Percentiles rank a stretch among this genome's conserved stretches.
Evolutionary conservation across 1,140 invertebrate genomes (phyloP).

Genomic region (Amyelois transitella): DNA sequence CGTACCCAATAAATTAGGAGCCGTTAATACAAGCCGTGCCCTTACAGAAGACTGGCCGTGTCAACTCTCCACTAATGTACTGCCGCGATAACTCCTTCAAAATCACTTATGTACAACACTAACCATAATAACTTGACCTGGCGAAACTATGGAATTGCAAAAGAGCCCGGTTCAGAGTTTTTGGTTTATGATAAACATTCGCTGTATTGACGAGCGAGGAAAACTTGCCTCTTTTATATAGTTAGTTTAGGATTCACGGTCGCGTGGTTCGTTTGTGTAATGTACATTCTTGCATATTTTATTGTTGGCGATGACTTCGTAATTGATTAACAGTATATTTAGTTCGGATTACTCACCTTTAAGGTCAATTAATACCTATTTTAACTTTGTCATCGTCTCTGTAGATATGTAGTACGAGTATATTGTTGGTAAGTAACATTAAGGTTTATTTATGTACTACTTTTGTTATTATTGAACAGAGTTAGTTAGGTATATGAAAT

Average conservation of each 20-base stretch:
- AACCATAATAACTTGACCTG: constrained; percentile 37
- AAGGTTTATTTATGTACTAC: too few species aligned
- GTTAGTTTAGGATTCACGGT: constrained; percentile 57
- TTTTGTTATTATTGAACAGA: too few species aligned
- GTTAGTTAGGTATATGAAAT: too few species aligned
- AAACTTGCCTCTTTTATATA: constrained; percentile 57
- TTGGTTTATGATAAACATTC: constrained; percentile 27
- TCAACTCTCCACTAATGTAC: constrained; percentile 68
- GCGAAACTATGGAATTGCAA: too few species aligned
- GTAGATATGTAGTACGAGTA: too few species aligned
- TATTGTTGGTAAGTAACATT: too few species aligned
- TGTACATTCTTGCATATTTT: constrained; percentile 54
- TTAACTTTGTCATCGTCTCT: too few species aligned
- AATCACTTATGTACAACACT: constrained; percentile 55
- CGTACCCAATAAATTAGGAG: constrained; percentile 71
- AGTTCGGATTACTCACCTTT: not conserved
- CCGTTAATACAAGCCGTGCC: constrained; percentile 66
- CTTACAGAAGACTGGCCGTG: constrained; percentile 71
- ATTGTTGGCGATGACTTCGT: constrained; percentile 51
- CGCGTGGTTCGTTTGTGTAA: constrained; percentile 48
- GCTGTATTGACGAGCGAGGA: constrained; percentile 41
- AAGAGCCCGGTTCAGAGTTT: constrained; percentile 25
- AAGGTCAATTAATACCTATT: not conserved
- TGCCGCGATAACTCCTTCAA: constrained; percentile 64
- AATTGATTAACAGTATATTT: constrained; percentile 33